These are phyloP conservation scores for Cardiocondyla obscurior DNA, from an alignment of 1,140 invertebrate species.

Conservation along the genomic window DNA sequence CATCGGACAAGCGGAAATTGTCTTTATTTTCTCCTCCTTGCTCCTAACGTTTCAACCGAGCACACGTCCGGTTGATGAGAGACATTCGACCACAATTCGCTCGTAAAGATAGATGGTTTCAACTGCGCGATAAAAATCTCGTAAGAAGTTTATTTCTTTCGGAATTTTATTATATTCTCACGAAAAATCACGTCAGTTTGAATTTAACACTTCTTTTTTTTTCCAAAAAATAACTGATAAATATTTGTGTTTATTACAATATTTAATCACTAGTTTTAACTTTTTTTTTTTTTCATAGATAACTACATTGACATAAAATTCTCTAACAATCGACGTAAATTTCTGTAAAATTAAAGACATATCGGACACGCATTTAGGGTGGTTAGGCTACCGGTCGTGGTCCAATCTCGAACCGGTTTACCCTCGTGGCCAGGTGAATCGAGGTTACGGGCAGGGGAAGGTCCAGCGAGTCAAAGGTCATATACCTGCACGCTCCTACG, in stretches of 20 bases:
- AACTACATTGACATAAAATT: no score
- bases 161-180: neutral
- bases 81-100: neutral
- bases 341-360: conserved; percentile 24
- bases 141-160: neutral
- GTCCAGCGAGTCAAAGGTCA: conserved; percentile 72
- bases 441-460: conserved; percentile 62
- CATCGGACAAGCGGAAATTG: conserved; percentile 38
- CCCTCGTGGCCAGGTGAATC: conserved; percentile 24
- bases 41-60: neutral
- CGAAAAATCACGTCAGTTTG: neutral
- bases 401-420: conserved; percentile 17
- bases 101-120: neutral
- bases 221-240: no score
- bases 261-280: no score
- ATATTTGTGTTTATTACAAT: neutral
- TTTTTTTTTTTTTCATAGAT: no score
- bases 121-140: neutral
- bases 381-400: neutral
- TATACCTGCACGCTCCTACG: conserved; percentile 77
- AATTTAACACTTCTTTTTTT: no score
- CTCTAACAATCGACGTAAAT: no score
- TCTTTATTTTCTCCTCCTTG: conserved; percentile 39
- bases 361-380: no score
- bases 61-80: conserved; percentile 43